Evolutionary conservation across 2,888 invertebrate species (phyloP).

Genomic region (Steinernema carpocapsae): DNA sequence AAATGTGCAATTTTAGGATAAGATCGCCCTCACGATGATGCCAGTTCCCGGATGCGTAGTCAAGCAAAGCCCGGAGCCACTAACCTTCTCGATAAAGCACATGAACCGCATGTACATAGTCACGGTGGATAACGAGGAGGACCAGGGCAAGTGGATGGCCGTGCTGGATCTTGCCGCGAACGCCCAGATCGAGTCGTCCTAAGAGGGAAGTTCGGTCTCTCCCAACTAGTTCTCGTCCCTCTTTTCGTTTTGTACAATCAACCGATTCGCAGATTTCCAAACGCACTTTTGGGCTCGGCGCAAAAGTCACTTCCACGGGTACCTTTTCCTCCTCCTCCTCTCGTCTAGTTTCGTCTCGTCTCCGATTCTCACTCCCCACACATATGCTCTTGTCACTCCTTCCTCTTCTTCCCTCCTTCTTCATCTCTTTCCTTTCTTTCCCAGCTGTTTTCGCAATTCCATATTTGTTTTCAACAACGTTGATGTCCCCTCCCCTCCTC

Average conservation of each 20-base stretch:
- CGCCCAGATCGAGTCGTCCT: constrained; percentile 50
- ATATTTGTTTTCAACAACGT: constrained; percentile 14
- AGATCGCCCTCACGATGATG: constrained; percentile 62
- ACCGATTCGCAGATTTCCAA: constrained; percentile 10
- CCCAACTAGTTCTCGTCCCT: too few relatives aligned
- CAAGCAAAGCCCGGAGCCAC: constrained; percentile 50
- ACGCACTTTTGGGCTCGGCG: constrained; percentile 12
- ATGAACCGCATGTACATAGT: constrained; percentile 60
- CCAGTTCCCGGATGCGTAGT: constrained; percentile 66
- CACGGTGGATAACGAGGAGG: constrained; percentile 53
- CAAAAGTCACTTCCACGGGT: constrained; percentile 27
- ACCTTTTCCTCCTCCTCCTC: constrained; percentile 20
- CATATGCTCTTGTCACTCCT: constrained; percentile 26
- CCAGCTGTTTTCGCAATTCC: background rate
- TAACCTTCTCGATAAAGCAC: constrained; percentile 61
- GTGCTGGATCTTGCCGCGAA: constrained; percentile 65
- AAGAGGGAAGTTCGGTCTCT: background rate
- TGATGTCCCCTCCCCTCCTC: background rate
- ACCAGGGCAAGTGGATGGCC: constrained; percentile 65
- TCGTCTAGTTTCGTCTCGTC: constrained; percentile 1
- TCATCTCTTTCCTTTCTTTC: background rate
- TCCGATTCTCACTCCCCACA: constrained; percentile 28
- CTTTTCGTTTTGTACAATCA: constrained; percentile 9
- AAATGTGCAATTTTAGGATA: constrained; percentile 55
- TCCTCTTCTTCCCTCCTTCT: background rate